Base-by-base conservation (phyloP, 1,140 invertebrate species). In the Hycleus cichorii region DNA sequence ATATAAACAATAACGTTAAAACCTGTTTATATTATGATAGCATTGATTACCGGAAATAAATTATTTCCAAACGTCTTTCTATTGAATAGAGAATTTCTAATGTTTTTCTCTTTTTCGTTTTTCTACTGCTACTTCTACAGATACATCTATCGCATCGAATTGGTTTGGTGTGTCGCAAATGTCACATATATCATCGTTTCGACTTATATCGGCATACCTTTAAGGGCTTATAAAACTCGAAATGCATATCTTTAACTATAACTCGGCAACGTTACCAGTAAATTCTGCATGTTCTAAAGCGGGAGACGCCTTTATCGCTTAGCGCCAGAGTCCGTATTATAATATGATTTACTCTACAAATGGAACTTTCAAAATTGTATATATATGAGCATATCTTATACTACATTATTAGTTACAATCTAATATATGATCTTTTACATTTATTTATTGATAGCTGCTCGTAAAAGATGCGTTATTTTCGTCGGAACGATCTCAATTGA, bases 281-380 rank as follows among this genome's bases (percentile, higher is more conserved):
- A 59, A 62, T 57, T 64, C 50, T 60, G 58, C 53, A 55, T 63
- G 61, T 63, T 63, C 57, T 51, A 59, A 53, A 53, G 55, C 53
- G 51, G 53, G 53, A 63, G 64, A 60, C 53, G 57, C 62, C 62
- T 66, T 66, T 66, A 66, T 66, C 64, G 64, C 64, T 57, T 49
- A 49, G 59, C 57, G 43, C 59, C 64, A 66, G 59, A 55, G 57
- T 55, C 58, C 64, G 64, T 62, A 64, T 66, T 66, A 66, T 61
- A 57, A 62, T 62, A 61, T 65, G 61, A 65, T 65, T 65, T 65
- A 65, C 61, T 65, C 52, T 32, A 51, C 54, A 48, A 65, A 65
- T 61, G 58, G 58, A 64, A 61, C 59, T 47, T 9, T 56, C 57
- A 25, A 57, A 64, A 66, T 18, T 18, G 18, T 18, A 18, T 18